Evolutionary conservation across 1,140 invertebrate species (phyloP), one percentile per base, ranked within the genome.

Genomic region (Chironomus striatipennis): DNA sequence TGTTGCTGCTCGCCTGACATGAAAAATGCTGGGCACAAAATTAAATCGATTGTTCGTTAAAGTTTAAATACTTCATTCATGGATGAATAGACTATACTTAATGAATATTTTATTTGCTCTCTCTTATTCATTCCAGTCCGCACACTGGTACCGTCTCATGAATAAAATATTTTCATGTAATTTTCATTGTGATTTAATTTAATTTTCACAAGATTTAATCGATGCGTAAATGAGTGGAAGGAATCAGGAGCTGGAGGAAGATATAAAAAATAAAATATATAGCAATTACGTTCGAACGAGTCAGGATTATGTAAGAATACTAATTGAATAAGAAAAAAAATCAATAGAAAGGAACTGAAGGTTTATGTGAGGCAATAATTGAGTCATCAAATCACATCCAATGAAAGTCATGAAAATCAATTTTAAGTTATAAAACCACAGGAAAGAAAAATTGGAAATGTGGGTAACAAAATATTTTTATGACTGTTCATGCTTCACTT

Each of bases 131-230:
- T 57, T 12, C 12, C 47, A 57, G 5, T 15, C 12, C 4, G 12
- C 47, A 57, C 8, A 47, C 43, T n/a, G 12, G 8, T n/a, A 15
- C n/a, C n/a, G 4, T 12, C 47, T 57, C 47, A 57, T 57, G 47
- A 57, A 57, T 57, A 12, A 57, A 57, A 57, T n/a, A 57, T 57
- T 57, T 12, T 57, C 47, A 57, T 57, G 47, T 57, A 57, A 57
- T 57, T 57, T 57, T 57, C 47, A 57, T 57, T 57, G 47, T 57
- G 47, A 57, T 57, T 57, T 57, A 57, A 57, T 57, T 57, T 57
- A 57, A 57, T 57, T 57, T 57, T n/a, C 4, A 57, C 12, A 15
- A 57, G 24, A 34, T 34, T 34, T 34, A 34, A 34, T 34, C 24
- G 24, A 34, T 34, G 24, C 24, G 24, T 34, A 34, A 34, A 34